phyloP scores from a whole-genome alignment of 2,797 vertebrate genomes.

The Oryzias dopingdopingensis region DNA sequence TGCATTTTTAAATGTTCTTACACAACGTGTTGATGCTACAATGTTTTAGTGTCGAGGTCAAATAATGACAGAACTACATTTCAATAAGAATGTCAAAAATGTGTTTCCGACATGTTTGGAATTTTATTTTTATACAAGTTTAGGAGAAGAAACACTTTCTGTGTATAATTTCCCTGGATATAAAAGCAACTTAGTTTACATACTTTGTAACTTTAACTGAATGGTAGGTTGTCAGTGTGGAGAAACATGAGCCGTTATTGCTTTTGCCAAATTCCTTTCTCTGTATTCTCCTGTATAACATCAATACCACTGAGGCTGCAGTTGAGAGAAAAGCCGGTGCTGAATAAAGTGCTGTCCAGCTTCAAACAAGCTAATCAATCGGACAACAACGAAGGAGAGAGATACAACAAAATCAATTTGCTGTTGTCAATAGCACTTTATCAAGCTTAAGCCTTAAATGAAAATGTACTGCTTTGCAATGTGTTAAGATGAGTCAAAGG shows the following conservation, averaged over 20 bases:
- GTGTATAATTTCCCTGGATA: too few relatives aligned
- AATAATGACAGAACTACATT: too few relatives aligned
- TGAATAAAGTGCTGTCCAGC: constrained; percentile 29
- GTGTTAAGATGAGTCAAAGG: constrained; percentile 42
- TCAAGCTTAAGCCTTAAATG: constrained; percentile 56
- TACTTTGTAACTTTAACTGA: too few relatives aligned
- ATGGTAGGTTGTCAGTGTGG: too few relatives aligned
- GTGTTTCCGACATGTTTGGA: too few relatives aligned
- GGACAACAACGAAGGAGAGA: constrained; percentile 45
- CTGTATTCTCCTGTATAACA: constrained; percentile 4
- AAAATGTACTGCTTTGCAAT: constrained; percentile 42
- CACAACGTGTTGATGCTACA: too few relatives aligned
- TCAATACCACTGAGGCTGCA: constrained; percentile 6
- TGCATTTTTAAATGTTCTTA: too few relatives aligned
- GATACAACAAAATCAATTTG: constrained; percentile 53
- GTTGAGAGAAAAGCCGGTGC: constrained; percentile 1
- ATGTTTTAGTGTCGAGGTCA: too few relatives aligned
- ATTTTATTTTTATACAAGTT: too few relatives aligned
- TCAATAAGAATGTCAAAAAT: too few relatives aligned
- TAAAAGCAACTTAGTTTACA: too few relatives aligned
- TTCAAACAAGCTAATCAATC: constrained; percentile 63
- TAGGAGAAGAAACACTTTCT: too few relatives aligned
- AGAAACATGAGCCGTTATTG: not conserved
- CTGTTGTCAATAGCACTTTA: constrained; percentile 52
- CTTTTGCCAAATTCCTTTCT: not conserved